Evolutionary conservation across 2,113 vertebrate genomes (phyloP), one percentile per base, ranked within the genome.

Genomic region (Ornithorhynchus anatinus): DNA sequence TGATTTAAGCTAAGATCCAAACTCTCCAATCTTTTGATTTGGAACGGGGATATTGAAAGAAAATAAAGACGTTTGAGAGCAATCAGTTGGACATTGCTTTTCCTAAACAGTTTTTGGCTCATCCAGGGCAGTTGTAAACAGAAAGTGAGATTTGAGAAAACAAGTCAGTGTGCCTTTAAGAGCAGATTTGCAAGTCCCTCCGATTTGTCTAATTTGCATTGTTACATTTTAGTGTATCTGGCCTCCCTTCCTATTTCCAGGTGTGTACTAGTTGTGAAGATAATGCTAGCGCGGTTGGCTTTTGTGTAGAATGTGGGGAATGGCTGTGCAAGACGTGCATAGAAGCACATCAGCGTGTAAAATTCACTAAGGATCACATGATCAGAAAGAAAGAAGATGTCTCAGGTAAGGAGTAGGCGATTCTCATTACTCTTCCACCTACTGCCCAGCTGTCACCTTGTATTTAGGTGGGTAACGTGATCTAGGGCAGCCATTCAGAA

Each of bases 201-300:
- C 36, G 37, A 29, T 59, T n/a, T 59, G 1, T 57, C 6, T 52
- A 70, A 61, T 60, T 23, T 69, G 59, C 56, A 58, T 76, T 80
- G 51, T 77, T 75, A 14, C 69, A 56, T 36, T 33, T 69, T 48
- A 66, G 62, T n/a, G n/a, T 54, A 13, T 20, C n/a, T 17, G 5
- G 5, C 53, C n/a, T 38, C 80, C 40, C 59, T 75, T 60, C 27
- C 14, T 71, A 37, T 62, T 43, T 25, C 45, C 86, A 99, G 98
- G 97, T 98, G 59, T 99, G 98, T 61, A 99, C 97, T 69, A 99
- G 98, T 87, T 99, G 97, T 64, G 97, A 99, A 86, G 98, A 99
- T 89, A 96, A 99, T 1, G 95, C 98, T 25, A 95, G 94, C 45
- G 97, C 97, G 20, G 96, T 98, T 71, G 97, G 96, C 5, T 98